A percentile compares a stretch with the other conserved stretches of the same genome.
Conservation (phyloP, 2,888 invertebrate genomes). For the Mellilla xanthometata region DNA sequence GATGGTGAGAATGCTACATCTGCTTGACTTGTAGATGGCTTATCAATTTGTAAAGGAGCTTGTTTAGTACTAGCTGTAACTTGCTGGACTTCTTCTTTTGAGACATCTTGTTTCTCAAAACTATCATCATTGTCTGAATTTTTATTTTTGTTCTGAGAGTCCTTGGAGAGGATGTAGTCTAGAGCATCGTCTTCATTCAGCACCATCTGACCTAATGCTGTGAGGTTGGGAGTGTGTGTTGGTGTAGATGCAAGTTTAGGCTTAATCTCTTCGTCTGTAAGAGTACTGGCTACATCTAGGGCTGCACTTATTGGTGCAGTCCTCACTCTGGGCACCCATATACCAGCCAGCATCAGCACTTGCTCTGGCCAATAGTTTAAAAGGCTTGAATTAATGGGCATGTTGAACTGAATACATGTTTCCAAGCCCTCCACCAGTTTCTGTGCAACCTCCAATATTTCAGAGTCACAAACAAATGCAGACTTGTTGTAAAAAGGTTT, state of each 20-base stretch:
- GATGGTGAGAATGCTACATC: slow-evolving; percentile 48
- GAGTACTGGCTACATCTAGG: slow-evolving; percentile 89
- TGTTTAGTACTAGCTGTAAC: slow-evolving; percentile 7
- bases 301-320: slow-evolving; percentile 89
- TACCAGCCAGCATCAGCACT: slow-evolving; percentile 91
- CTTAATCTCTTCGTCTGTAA: slow-evolving; percentile 75
- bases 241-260: slow-evolving; percentile 61
- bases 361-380: slow-evolving; percentile 95
- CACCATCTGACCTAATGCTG: slow-evolving; percentile 74
- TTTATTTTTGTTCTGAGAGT: slow-evolving; percentile 51
- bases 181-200: slow-evolving; percentile 88
- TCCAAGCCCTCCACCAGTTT: slow-evolving; percentile 90
- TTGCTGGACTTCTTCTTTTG: slow-evolving; percentile 23
- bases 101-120: slow-evolving; percentile 28
- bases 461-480: slow-evolving; percentile 92
- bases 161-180: slow-evolving; percentile 84
- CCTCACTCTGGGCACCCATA: slow-evolving; percentile 92
- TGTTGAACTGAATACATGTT: slow-evolving; percentile 86
- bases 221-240: slow-evolving; percentile 54
- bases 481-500: slow-evolving; percentile 91
- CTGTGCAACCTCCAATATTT: slow-evolving; percentile 90
- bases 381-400: slow-evolving; percentile 92
- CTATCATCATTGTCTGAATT: slow-evolving; percentile 28
- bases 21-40: slow-evolving; percentile 60
- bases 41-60: slow-evolving; percentile 44